Evolutionary conservation across 2,888 invertebrate species (phyloP), one percentile per base, ranked within the genome.

Genomic region (Lasioglossum marginatum): DNA sequence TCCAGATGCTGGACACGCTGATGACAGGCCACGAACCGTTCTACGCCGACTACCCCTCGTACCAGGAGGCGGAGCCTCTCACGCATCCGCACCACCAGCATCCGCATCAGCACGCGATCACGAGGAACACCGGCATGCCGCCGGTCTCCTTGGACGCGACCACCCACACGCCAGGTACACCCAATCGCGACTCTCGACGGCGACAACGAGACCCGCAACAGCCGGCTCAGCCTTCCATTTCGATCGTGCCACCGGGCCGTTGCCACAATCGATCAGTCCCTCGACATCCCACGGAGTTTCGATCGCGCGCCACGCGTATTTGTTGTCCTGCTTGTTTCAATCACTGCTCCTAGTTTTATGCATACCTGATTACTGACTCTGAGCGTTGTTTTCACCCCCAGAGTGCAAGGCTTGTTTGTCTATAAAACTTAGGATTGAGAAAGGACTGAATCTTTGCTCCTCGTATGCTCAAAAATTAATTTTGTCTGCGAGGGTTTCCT

Each of bases 1-100:
- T 97, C 94, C 97, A 97, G 95, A 97, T 97, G 96, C 96, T 97
- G 93, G 96, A 96, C 95, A 96, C 96, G 91, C 96, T 96, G 93
- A 95, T 95, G 90, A 95, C 96, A 88, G 97, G 97, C 93, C 96
- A 97, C 95, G 97, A 97, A 96, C 97, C 97, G 95, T 97, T 97
- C 95, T 97, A 97, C 95, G 96, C 96, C 95, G 96, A 96, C 92
- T 96, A 96, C 94, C 96, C 96, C 88, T 94, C 95, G 88, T 95
- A 94, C 91, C 94, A 95, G 90, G 94, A 95, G 87, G 90, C 92
- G 87, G 94, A 94, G 83, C 91, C 93, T 80, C 86, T 94, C 63
- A 91, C 92, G 43, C 91, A 93, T 86, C 92, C 91, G 83, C 92
- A 91, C 63, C 91, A 93, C 76, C 91, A 92, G 73, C 92, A 91